These are phyloP conservation scores for Champsocephalus gunnari DNA, from an alignment of 2,797 vertebrate genomes.

Conservation along the genomic window DNA sequence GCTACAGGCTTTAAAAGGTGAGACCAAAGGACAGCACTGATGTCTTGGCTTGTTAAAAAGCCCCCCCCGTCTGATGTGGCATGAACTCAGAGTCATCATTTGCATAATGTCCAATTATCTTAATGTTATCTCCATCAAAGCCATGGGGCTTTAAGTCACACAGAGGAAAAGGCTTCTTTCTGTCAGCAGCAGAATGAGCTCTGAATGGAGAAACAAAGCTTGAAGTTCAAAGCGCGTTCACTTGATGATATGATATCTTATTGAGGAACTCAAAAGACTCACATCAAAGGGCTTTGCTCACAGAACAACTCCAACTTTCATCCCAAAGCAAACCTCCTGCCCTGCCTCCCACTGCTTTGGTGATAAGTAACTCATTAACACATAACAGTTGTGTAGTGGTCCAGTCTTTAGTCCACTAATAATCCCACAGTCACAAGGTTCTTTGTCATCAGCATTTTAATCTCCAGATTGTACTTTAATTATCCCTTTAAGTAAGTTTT, in stretches of 20 bases:
- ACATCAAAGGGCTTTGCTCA: constrained; percentile 65
- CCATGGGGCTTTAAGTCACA: constrained; percentile 59
- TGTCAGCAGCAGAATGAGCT: constrained; percentile 37
- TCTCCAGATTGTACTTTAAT: background rate
- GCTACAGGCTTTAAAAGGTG: constrained; percentile 35
- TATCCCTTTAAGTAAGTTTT: background rate
- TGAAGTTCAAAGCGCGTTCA: constrained; percentile 69
- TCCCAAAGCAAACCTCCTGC: constrained; percentile 36
- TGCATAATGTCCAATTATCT: constrained; percentile 79
- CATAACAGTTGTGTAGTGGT: constrained; percentile 2
- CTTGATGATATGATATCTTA: constrained; percentile 71
- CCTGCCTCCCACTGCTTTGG: constrained; percentile 33
- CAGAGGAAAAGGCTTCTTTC: constrained; percentile 36
- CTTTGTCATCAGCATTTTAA: constrained; percentile 14
- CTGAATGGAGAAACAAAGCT: constrained; percentile 71
- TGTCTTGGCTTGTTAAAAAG: constrained; percentile 55
- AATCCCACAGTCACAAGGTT: background rate
- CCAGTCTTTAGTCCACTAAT: constrained; percentile 11
- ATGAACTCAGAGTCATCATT: constrained; percentile 68
- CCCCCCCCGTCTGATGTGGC: constrained; percentile 41
- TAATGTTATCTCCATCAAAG: constrained; percentile 74
- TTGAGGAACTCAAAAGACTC: constrained; percentile 67
- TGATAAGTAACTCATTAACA: constrained; percentile 52
- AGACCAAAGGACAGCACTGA: constrained; percentile 39
- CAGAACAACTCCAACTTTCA: constrained; percentile 47